Percentiles rank a stretch among this genome's conserved stretches.
These are phyloP conservation scores for Diachrysia chrysitis DNA, from an alignment of 2,888 invertebrate species.

Conservation along the genomic window DNA sequence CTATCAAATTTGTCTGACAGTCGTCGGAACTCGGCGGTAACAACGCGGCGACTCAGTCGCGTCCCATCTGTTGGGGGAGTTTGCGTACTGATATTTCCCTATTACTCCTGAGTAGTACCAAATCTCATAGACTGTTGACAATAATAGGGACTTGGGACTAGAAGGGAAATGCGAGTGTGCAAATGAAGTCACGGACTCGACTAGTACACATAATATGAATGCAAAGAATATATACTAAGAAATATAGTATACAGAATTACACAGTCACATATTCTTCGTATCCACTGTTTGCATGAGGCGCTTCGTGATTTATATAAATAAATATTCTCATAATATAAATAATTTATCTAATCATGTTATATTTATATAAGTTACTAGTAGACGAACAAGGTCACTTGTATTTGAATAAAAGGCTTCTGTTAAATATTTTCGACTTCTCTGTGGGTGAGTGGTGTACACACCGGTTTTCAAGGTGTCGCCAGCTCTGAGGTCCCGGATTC, in stretches of 20 bases:
- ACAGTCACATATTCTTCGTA: conserved; percentile 28
- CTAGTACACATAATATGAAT: neutral
- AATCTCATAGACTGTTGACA: too few species aligned
- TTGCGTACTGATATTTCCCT: too few species aligned
- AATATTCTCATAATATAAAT: conserved; percentile 29
- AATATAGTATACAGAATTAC: neutral
- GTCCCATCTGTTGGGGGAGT: too few species aligned
- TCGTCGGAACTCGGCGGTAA: too few species aligned
- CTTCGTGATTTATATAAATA: conserved; percentile 36
- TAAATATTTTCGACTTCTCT: neutral
- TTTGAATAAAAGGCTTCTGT: neutral
- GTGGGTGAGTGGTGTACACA: too few species aligned
- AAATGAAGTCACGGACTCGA: neutral
- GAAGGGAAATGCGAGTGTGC: too few species aligned
- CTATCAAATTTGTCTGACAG: too few species aligned
- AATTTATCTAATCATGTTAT: conserved; percentile 19
- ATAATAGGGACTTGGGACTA: too few species aligned
- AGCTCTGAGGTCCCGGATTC: too few species aligned
- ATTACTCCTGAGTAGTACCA: too few species aligned
- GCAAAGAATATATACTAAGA: conserved; percentile 9
- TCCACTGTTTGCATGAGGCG: conserved; percentile 21
- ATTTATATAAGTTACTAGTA: neutral
- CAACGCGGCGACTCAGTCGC: too few species aligned
- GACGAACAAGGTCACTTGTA: neutral
- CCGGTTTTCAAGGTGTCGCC: too few species aligned